A percentile compares a stretch with the other conserved stretches of the same genome.
phyloP scores from a whole-genome alignment of 2,113 vertebrate species.

The Myiagra hebetior region DNA sequence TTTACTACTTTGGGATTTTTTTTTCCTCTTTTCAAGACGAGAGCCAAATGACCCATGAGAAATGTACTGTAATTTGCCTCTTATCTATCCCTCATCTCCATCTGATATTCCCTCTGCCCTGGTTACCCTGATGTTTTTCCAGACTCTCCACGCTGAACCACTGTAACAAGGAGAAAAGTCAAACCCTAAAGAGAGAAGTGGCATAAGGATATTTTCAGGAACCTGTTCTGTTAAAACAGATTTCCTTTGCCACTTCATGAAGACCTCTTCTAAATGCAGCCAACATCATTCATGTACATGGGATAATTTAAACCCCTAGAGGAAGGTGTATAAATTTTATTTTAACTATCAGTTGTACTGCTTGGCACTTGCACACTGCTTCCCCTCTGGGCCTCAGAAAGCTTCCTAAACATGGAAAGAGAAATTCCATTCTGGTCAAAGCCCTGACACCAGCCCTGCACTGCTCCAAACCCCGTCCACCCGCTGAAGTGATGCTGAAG shows the following conservation, averaged over 20 bases:
- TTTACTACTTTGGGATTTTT: slow-evolving; percentile 33
- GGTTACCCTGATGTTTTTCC: slow-evolving; percentile 69
- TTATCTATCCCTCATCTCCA: slow-evolving; percentile 63
- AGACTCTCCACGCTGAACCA: slow-evolving; percentile 38
- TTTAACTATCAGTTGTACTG: neutral
- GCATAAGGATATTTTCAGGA: neutral
- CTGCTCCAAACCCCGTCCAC: neutral
- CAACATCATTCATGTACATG: neutral
- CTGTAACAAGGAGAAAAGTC: slow-evolving; percentile 58
- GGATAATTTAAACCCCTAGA: neutral
- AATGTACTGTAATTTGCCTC: slow-evolving; percentile 56
- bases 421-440: slow-evolving; percentile 61
- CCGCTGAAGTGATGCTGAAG: neutral
- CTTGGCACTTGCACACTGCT: slow-evolving; percentile 24
- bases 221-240: neutral
- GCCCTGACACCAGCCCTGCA: slow-evolving; percentile 41
- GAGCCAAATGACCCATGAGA: slow-evolving; percentile 66
- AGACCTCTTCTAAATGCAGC: neutral
- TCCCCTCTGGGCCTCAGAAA: slow-evolving; percentile 45
- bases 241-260: neutral
- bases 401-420: slow-evolving; percentile 36
- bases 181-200: slow-evolving; percentile 1
- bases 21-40: slow-evolving; percentile 41
- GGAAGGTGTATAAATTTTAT: neutral
- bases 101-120: slow-evolving; percentile 67